Percentiles rank a stretch among this genome's conserved stretches.
phyloP scores from a whole-genome alignment of 2,888 invertebrate genomes.

The Trachelus tabidus region DNA sequence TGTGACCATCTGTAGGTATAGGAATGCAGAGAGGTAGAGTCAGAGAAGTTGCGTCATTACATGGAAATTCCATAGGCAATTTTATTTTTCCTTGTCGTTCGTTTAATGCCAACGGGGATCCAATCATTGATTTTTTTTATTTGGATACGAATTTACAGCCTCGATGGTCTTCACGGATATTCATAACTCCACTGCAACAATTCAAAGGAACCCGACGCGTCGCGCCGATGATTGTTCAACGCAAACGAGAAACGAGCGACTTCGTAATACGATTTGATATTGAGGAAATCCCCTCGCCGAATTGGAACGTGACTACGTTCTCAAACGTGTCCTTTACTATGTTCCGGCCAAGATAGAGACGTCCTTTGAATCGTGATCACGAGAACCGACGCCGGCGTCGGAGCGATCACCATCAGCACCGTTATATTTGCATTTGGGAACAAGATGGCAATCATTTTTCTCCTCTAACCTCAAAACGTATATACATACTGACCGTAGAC shows the following conservation, averaged over 20 bases:
- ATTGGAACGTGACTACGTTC: conserved; percentile 33
- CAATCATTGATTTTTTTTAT: too few species aligned
- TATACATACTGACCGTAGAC: too few species aligned
- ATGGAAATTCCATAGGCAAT: too few species aligned
- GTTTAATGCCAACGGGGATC: too few species aligned
- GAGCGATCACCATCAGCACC: not conserved
- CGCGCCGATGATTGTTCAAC: conserved; percentile 4
- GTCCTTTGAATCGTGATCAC: conserved; percentile 37
- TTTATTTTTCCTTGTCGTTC: too few species aligned
- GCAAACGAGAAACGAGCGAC: conserved; percentile 22
- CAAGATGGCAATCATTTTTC: conserved; percentile 3
- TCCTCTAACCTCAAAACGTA: not conserved
- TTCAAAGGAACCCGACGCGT: not conserved
- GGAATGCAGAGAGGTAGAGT: too few species aligned
- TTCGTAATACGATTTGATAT: conserved; percentile 40
- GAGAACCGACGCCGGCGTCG: not conserved
- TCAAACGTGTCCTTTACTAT: not conserved
- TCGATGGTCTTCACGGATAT: too few species aligned
- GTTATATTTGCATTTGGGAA: conserved; percentile 5
- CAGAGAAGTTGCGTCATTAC: too few species aligned
- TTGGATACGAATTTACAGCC: too few species aligned
- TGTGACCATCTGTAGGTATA: too few species aligned
- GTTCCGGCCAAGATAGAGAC: conserved; percentile 44
- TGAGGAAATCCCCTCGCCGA: conserved; percentile 32
- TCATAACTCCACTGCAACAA: not conserved